These are phyloP conservation scores for Lithobius niger DNA, from an alignment of 1,140 invertebrate genomes.

Conservation along the genomic window DNA sequence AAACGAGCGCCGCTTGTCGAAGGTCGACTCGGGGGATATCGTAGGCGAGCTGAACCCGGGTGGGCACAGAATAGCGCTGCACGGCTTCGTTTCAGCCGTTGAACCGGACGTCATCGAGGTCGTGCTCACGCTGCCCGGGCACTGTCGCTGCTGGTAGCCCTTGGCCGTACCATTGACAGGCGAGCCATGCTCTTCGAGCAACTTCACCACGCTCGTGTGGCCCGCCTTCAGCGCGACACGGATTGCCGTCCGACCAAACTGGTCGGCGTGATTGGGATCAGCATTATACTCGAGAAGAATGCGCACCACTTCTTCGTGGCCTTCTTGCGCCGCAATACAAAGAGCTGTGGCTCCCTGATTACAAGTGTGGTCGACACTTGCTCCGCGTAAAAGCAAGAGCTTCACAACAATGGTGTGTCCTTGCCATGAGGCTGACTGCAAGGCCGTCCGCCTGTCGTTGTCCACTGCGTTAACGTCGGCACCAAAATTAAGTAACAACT, in stretches of 20 bases:
- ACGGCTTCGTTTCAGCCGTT: constrained; percentile 53
- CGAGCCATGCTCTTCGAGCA: constrained; percentile 38
- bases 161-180: constrained; percentile 8
- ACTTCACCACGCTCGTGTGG: constrained; percentile 50
- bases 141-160: constrained; percentile 2
- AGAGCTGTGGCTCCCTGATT: constrained; percentile 87
- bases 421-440: constrained; percentile 92
- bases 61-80: constrained; percentile 42
- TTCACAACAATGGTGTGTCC: constrained; percentile 73
- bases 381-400: constrained; percentile 57
- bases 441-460: constrained; percentile 70
- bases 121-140: constrained; percentile 34
- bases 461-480: constrained; percentile 80
- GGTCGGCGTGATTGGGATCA: constrained; percentile 81
- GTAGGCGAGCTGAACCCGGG: constrained; percentile 26
- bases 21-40: constrained; percentile 50
- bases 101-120: constrained; percentile 45
- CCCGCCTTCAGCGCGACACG: constrained; percentile 63
- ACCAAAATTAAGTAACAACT: constrained; percentile 58
- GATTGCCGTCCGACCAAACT: constrained; percentile 67
- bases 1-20: constrained; percentile 50
- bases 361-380: constrained; percentile 75
- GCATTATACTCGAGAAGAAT: constrained; percentile 75
- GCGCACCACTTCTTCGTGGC: constrained; percentile 79
- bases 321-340: constrained; percentile 52